Evolutionary conservation across 2,113 vertebrate species (phyloP).

Genomic region (Lepus americanus): DNA sequence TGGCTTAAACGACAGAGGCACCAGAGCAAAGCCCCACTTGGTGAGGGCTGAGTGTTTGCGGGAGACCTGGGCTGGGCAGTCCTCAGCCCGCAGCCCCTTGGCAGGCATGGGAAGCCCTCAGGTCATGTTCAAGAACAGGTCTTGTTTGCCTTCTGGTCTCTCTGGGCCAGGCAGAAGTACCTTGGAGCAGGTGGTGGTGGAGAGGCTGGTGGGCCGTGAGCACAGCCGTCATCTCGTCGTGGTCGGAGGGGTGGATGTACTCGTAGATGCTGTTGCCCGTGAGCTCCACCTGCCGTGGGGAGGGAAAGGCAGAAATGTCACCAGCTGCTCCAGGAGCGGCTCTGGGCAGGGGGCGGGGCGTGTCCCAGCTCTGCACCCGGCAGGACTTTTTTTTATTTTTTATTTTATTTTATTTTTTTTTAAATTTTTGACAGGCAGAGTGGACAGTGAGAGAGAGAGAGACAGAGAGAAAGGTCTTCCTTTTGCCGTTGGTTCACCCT

Average conservation of each 20-base stretch:
- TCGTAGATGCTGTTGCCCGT: constrained; percentile 98
- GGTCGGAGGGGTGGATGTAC: constrained; percentile 97
- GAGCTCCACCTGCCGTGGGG: constrained; percentile 93
- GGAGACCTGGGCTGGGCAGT: not conserved
- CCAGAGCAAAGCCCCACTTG: no score
- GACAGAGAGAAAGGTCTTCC: no score
- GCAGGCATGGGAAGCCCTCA: fast-evolving
- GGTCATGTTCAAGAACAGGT: not conserved
- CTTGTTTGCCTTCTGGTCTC: not conserved
- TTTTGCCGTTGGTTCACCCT: no score
- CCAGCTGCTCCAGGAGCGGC: fast-evolving
- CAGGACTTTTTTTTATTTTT: not conserved
- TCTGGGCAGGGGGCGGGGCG: fast-evolving
- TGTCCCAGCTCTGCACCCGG: not conserved
- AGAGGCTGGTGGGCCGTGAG: constrained; percentile 93
- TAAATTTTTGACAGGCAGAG: no score
- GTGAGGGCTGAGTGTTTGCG: fast-evolving
- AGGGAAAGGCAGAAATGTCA: not conserved
- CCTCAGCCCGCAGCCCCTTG: not conserved
- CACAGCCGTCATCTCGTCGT: constrained; percentile 96
- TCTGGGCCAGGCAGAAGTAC: constrained; percentile 83
- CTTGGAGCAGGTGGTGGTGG: constrained; percentile 93
- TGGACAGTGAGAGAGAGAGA: no score
- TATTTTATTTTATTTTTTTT: no score
- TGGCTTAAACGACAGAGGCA: not conserved